Percentiles rank a stretch among this genome's conserved stretches.
These are phyloP conservation scores for Phragmatobia fuliginosa DNA, from an alignment of 2,888 invertebrate genomes.

Conservation along the genomic window DNA sequence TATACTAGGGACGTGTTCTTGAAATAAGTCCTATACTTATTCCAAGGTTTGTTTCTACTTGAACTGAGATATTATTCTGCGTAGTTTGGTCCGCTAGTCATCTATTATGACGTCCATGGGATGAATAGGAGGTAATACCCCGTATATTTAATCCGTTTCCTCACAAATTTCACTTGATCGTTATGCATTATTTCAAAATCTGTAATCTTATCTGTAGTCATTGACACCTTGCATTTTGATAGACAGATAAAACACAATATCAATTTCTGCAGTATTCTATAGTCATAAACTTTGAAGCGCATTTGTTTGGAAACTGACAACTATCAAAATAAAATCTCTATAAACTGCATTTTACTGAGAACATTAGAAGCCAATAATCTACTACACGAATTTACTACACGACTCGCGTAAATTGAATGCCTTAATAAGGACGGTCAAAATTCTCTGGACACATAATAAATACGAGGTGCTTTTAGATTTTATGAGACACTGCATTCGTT, in stretches of 20 bases:
- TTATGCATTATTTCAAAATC: neutral
- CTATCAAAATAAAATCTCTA: neutral
- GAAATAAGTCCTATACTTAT: too few relatives aligned
- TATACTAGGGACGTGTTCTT: too few relatives aligned
- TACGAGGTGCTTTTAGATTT: constrained; percentile 69
- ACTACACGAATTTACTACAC: neutral
- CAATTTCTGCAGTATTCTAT: neutral
- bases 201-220: neutral
- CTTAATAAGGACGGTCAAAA: constrained; percentile 28
- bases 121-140: too few relatives aligned
- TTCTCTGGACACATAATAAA: constrained; percentile 62
- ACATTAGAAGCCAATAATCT: neutral
- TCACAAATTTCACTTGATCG: too few relatives aligned
- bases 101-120: too few relatives aligned
- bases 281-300: neutral
- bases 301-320: neutral
- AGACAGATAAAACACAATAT: too few relatives aligned
- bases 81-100: too few relatives aligned
- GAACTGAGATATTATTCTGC: too few relatives aligned
- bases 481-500: constrained; percentile 56
- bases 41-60: too few relatives aligned
- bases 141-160: too few relatives aligned
- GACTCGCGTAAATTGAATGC: neutral
- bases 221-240: too few relatives aligned
- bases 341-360: neutral